Percentiles rank a stretch among this genome's conserved stretches.
Evolutionary conservation across 1,140 invertebrate genomes (phyloP).

Genomic region (Drosophila kohkoa): DNA sequence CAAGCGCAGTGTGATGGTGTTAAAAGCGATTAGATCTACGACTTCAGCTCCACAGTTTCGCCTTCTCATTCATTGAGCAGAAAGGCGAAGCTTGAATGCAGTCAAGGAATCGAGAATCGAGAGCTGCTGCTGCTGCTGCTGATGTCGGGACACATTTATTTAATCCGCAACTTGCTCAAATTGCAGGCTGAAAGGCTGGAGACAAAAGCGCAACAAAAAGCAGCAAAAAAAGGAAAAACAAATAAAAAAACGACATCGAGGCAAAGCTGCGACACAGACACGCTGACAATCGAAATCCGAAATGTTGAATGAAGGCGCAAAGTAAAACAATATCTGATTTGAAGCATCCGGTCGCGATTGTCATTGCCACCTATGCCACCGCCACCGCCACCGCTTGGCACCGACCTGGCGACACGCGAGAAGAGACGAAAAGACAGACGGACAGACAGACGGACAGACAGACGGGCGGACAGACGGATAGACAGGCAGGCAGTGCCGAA

Average conservation of each 20-base stretch:
- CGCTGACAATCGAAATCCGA: conserved; percentile 80
- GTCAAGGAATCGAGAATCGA: conserved; percentile 18
- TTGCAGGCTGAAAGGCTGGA: conserved; percentile 55
- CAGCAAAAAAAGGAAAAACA: conserved; percentile 12
- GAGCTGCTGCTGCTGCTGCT: background rate
- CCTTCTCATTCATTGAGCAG: background rate
- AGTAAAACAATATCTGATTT: conserved; percentile 84
- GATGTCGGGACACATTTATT: conserved; percentile 76
- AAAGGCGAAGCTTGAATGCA: conserved; percentile 31
- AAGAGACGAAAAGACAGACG: conserved; percentile 24
- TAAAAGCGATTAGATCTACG: conserved; percentile 73
- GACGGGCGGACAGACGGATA: background rate
- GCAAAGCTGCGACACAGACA: conserved; percentile 67
- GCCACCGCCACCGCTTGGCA: conserved; percentile 51
- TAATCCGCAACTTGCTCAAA: conserved; percentile 75
- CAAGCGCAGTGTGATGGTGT: conserved; percentile 61
- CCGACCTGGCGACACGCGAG: conserved; percentile 37
- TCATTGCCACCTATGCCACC: conserved; percentile 80
- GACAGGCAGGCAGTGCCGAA: conserved; percentile 18
- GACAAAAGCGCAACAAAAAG: conserved; percentile 55
- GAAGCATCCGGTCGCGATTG: conserved; percentile 83
- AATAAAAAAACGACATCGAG: conserved; percentile 14
- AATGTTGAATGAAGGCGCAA: conserved; percentile 81
- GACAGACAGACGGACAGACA: conserved; percentile 1
- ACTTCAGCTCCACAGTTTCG: background rate